Conservation (phyloP, 2,797 vertebrate genomes). For the Hozukius guyotensis region DNA sequence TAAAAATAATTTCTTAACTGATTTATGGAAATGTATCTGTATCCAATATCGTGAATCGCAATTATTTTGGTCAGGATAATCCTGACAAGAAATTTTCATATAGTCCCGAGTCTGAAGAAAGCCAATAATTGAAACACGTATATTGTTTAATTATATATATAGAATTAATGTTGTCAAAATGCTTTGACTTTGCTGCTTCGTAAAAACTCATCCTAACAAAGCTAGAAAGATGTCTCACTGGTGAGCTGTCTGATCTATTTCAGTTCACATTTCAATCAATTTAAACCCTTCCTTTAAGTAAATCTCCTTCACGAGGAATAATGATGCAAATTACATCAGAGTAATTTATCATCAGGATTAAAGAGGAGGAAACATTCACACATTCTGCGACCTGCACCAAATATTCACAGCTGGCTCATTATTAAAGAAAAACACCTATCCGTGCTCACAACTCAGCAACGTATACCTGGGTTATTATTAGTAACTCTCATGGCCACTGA, state of each 20-base stretch:
- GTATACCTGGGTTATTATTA: conserved; percentile 26
- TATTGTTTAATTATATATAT: background rate
- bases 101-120: background rate
- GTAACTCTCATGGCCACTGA: conserved; percentile 25
- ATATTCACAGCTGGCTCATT: conserved; percentile 18
- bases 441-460: background rate
- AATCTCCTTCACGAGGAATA: background rate
- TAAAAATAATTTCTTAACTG: no score
- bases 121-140: background rate
- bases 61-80: no score
- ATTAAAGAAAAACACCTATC: conserved; percentile 4
- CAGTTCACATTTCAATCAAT: conserved; percentile 21
- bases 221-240: background rate
- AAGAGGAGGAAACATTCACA: background rate
- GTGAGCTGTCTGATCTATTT: conserved; percentile 12
- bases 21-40: no score
- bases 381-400: background rate
- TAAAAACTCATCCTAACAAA: background rate
- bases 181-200: background rate
- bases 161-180: background rate
- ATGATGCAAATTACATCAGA: background rate
- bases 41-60: no score
- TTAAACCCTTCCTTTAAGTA: conserved; percentile 10
- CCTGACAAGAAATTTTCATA: no score
- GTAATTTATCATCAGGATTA: background rate